Evolutionary conservation across 2,888 invertebrate species (phyloP), one percentile per base, ranked within the genome.

Genomic region (Drosophila monieri): DNA sequence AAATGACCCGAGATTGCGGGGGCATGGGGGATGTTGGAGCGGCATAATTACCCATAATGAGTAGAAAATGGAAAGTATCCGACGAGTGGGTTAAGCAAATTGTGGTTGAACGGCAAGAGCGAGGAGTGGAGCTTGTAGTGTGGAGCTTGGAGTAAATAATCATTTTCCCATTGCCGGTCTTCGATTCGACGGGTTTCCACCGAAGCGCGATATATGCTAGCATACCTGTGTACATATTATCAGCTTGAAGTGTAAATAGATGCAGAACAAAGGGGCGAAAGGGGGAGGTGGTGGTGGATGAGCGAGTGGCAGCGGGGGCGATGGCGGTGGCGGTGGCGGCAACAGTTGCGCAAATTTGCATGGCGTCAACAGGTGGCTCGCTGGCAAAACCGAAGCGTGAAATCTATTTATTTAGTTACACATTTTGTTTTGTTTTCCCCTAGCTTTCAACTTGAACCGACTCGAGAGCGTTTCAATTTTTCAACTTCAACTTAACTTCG

Each of bases 331-430:
- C 9, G 46, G n/a, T 18, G 66, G 35, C 37, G 47, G 15, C 72
- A 77, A 61, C 85, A 79, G 78, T 78, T 81, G 83, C 65, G 80
- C 83, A 85, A 83, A 83, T 83, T 83, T 85, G 58, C 74, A 80
- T 74, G 70, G 65, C 85, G 64, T 68, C 80, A 85, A 85, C 81
- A 83, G 84, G 85, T 83, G 81, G 69, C 76, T 64, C 68, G 74
- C 78, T 80, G 62, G 59, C 48, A 43, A 70, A 73, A 67, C 56
- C 58, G 41, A 66, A 66, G 67, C 72, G 56, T 48, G 53, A 77
- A 73, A 78, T 76, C 61, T 79, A 81, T 81, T 85, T 81, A 69
- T 81, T 81, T 73, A 74, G 68, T 79, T 77, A 77, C 77, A 77
- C 70, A 73, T 70, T 70, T 74, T 56, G 77, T 59, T 47, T 30